These are phyloP conservation scores for Pipistrellus pygmaeus DNA, from an alignment of 2,797 vertebrate species.

Conservation along the genomic window DNA sequence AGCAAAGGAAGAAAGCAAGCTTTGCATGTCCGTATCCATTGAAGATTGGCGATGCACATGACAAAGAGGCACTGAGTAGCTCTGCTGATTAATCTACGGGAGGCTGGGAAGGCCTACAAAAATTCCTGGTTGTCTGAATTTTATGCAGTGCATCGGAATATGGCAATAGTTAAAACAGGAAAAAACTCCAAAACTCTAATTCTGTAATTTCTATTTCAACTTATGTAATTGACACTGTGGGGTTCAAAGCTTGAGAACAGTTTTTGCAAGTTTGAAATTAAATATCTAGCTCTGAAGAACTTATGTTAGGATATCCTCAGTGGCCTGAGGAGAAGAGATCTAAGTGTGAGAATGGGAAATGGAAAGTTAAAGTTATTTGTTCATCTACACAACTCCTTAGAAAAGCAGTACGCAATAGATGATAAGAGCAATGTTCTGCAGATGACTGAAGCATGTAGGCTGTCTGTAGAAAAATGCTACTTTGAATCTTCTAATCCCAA, in stretches of 20 bases:
- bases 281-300: slow-evolving; percentile 8
- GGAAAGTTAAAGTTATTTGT: neutral
- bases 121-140: neutral
- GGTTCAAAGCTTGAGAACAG: neutral
- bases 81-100: neutral
- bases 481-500: neutral
- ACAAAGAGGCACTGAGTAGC: neutral
- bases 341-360: neutral
- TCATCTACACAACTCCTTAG: neutral
- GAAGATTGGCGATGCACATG: neutral
- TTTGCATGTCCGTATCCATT: neutral
- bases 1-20: neutral
- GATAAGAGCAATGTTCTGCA: neutral
- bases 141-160: neutral
- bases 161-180: neutral
- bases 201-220: neutral
- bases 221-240: neutral
- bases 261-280: slow-evolving; percentile 10
- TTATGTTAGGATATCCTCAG: neutral
- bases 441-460: neutral
- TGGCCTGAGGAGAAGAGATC: neutral
- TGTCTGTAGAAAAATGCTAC: neutral
- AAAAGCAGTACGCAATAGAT: neutral
- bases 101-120: neutral
- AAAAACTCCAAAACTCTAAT: neutral